Evolutionary conservation across 2,888 invertebrate genomes (phyloP).

Genomic region (Apantesis nais): DNA sequence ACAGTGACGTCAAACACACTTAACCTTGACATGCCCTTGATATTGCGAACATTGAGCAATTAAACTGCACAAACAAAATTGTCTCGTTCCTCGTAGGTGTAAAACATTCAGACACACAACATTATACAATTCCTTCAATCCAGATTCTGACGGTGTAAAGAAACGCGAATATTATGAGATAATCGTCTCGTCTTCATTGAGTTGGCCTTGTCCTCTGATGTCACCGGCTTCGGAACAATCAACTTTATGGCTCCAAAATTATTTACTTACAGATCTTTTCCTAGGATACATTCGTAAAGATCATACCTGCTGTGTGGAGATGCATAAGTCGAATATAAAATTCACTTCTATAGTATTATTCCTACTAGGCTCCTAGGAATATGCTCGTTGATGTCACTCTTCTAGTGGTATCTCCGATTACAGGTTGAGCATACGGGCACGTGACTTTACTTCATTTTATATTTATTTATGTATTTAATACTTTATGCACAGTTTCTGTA

Average conservation of each 20-base stretch:
- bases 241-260: slow-evolving; percentile 37
- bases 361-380: neutral
- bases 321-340: neutral
- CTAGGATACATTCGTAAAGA: slow-evolving; percentile 17
- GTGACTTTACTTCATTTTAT: too few species aligned
- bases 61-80: slow-evolving; percentile 7
- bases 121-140: slow-evolving; percentile 30
- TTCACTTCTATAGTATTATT: neutral
- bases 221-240: slow-evolving; percentile 36
- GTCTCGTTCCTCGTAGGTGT: slow-evolving; percentile 16
- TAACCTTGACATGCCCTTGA: neutral
- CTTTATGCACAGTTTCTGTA: too few species aligned
- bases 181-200: slow-evolving; percentile 36
- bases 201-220: slow-evolving; percentile 42
- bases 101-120: slow-evolving; percentile 3
- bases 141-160: slow-evolving; percentile 29
- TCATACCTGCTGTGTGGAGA: slow-evolving; percentile 11
- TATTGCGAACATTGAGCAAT: neutral
- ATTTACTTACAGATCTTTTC: slow-evolving; percentile 25
- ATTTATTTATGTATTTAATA: too few species aligned
- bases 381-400: neutral
- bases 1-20: neutral
- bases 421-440: neutral
- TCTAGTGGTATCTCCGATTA: neutral
- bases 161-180: slow-evolving; percentile 39